Conservation (phyloP, 2,113 vertebrate species). For the Scomber scombrus region DNA sequence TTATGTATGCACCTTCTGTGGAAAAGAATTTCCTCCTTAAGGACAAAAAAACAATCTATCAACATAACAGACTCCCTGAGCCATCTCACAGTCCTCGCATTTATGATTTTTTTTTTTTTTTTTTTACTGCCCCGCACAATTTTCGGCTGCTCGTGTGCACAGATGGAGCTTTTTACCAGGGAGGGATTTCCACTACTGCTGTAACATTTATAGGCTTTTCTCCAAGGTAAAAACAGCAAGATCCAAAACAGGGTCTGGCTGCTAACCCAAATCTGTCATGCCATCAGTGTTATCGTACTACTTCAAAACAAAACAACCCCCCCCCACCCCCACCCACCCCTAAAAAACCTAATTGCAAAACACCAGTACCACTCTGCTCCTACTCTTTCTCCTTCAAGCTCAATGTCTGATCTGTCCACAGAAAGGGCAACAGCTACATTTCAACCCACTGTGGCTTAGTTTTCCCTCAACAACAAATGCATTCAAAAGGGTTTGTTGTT, state of each 20-base stretch:
- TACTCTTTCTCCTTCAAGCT: conserved; percentile 10
- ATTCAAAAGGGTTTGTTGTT: conserved; percentile 34
- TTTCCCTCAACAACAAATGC: conserved; percentile 9
- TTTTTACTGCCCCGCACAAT: conserved; percentile 65
- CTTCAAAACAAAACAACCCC: conserved; percentile 39
- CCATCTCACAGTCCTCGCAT: conserved; percentile 65
- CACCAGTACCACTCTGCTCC: conserved; percentile 1
- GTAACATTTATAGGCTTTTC: conserved; percentile 61
- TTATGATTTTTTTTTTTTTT: conserved; percentile 19
- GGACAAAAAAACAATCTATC: conserved; percentile 42
- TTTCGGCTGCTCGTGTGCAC: conserved; percentile 57
- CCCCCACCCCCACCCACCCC: no score
- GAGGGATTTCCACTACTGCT: conserved; percentile 63
- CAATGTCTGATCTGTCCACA: conserved; percentile 21
- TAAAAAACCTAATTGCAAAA: conserved; percentile 16
- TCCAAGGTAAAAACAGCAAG: conserved; percentile 50
- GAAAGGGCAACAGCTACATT: conserved; percentile 32
- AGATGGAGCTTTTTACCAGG: conserved; percentile 69
- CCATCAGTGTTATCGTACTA: conserved; percentile 31
- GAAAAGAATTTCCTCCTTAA: no score
- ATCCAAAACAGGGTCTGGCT: conserved; percentile 66
- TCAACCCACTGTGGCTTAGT: not conserved
- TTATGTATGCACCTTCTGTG: no score
- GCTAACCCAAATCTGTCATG: conserved; percentile 67
- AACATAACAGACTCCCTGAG: conserved; percentile 74